Conservation (phyloP, 2,113 vertebrate genomes). For the Chionis minor region DNA sequence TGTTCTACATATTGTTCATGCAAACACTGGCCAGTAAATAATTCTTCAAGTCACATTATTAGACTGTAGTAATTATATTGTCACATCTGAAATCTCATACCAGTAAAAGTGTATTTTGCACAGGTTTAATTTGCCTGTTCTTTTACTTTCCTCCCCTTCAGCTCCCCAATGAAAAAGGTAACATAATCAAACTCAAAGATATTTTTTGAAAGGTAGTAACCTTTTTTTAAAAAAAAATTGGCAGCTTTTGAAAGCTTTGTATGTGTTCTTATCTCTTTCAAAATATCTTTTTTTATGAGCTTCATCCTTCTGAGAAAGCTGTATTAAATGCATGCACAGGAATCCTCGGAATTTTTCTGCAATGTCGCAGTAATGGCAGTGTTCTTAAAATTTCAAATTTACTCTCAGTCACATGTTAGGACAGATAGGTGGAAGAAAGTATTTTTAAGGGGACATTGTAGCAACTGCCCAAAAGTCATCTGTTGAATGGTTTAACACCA, state of each 20-base stretch:
- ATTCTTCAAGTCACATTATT: not conserved
- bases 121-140: not conserved
- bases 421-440: not conserved
- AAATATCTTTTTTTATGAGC: not conserved
- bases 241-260: not conserved
- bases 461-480: not conserved
- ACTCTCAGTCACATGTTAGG: not conserved
- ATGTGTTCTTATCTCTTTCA: not conserved
- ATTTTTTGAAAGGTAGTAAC: not conserved
- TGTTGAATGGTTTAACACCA: not conserved
- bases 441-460: not conserved
- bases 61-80: not conserved
- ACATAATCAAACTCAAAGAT: not conserved
- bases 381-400: not conserved
- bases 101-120: not conserved
- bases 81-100: not conserved
- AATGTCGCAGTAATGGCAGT: not conserved
- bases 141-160: not conserved
- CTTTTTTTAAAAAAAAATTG: not conserved
- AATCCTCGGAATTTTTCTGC: not conserved
- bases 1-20: not conserved
- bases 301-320: not conserved
- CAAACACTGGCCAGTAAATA: not conserved
- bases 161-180: not conserved
- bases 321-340: not conserved